Evolutionary conservation across 2,888 invertebrate species (phyloP).

Genomic region (Macrosiphum euphorbiae): DNA sequence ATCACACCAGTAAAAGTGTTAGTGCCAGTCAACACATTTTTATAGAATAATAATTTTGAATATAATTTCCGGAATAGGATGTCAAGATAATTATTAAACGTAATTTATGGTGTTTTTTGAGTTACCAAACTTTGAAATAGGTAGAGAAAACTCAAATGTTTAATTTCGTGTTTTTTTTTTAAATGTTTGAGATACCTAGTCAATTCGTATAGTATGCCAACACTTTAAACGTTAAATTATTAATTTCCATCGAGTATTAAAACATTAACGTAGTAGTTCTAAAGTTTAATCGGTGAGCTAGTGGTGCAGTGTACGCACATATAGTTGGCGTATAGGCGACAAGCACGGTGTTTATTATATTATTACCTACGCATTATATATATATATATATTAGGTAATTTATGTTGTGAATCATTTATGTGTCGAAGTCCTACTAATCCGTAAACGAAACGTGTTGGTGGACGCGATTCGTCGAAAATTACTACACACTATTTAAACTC

Average conservation of each 20-base stretch:
- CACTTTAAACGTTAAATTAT: neutral
- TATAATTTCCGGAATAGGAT: neutral
- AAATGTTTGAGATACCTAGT: neutral
- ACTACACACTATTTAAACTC: neutral
- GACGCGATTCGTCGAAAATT: neutral
- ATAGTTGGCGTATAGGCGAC: neutral
- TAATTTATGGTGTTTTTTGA: neutral
- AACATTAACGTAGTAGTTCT: neutral
- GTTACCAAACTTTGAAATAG: neutral
- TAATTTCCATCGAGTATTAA: neutral
- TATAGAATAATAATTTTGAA: neutral
- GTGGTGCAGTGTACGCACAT: neutral
- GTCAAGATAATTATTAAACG: neutral
- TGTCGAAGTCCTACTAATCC: neutral
- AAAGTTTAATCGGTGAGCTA: neutral
- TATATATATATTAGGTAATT: neutral
- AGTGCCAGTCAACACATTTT: neutral
- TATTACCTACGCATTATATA: neutral
- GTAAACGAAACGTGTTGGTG: neutral
- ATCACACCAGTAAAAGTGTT: neutral
- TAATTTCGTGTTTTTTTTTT: neutral
- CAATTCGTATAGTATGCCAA: neutral
- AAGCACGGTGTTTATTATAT: neutral
- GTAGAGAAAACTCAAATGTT: neutral
- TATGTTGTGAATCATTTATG: neutral